Evolutionary conservation across 1,140 invertebrate genomes (phyloP).

Genomic region (Orussus abietinus): DNA sequence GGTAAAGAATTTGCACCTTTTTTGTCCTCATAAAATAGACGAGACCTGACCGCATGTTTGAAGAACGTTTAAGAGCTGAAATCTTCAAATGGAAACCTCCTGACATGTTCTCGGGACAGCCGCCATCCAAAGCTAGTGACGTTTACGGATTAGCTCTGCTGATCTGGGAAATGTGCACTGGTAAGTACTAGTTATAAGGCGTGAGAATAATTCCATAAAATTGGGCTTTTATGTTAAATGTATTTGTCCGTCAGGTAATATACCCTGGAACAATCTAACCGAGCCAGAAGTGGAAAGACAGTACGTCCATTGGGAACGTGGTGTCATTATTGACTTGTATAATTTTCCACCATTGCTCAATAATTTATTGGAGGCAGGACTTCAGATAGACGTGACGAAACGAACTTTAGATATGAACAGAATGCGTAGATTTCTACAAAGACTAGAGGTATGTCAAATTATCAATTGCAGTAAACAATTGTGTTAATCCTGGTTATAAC

Average conservation of each 20-base stretch:
- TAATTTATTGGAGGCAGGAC: conserved; percentile 32
- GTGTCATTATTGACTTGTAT: conserved; percentile 24
- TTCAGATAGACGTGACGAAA: conserved; percentile 29
- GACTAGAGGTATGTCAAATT: conserved; percentile 27
- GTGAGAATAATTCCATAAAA: conserved; percentile 1
- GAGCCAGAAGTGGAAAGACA: conserved; percentile 28
- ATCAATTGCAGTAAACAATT: too few species aligned
- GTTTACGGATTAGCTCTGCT: conserved; percentile 35
- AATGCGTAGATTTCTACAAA: conserved; percentile 32
- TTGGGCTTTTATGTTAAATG: not conserved
- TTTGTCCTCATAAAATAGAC: too few species aligned
- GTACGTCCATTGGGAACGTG: conserved; percentile 23
- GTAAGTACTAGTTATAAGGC: too few species aligned
- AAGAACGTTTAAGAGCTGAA: conserved; percentile 30
- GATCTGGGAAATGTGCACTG: conserved; percentile 43
- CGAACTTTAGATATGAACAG: conserved; percentile 36
- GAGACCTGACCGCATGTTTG: conserved; percentile 19
- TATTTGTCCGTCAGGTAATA: conserved; percentile 16
- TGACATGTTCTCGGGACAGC: conserved; percentile 23
- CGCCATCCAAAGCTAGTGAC: conserved; percentile 25
- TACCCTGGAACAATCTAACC: conserved; percentile 31
- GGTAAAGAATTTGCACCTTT: too few species aligned
- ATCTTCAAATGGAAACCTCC: conserved; percentile 38
- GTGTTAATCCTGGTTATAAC: too few species aligned
- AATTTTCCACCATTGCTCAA: conserved; percentile 31